These are phyloP conservation scores for Platysteira castanea DNA, from an alignment of 2,113 vertebrate genomes.

Conservation along the genomic window DNA sequence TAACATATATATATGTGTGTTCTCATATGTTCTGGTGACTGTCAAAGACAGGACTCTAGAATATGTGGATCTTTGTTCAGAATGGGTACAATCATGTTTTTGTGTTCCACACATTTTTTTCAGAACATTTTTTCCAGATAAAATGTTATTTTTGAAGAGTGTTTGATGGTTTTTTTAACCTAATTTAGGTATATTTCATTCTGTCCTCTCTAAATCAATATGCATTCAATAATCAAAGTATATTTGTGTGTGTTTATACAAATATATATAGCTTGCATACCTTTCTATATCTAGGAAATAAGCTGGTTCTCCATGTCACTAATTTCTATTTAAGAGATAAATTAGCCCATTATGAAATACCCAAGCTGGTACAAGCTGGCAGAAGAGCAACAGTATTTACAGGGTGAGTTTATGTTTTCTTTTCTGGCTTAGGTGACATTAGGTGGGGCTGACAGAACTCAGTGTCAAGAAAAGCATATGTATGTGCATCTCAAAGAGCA, in stretches of 20 bases:
- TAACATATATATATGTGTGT: neutral
- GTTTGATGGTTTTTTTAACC: neutral
- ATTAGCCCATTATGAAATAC: neutral
- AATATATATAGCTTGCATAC: neutral
- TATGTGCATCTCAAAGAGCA: neutral
- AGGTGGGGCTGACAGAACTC: neutral
- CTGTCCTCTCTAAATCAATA: neutral
- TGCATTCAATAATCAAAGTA: neutral
- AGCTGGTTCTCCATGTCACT: neutral
- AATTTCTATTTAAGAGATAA: neutral
- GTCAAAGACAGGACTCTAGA: neutral
- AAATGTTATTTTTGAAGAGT: neutral
- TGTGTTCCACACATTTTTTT: neutral
- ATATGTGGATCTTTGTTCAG: neutral
- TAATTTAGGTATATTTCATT: neutral
- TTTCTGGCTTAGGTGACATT: neutral
- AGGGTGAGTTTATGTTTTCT: neutral
- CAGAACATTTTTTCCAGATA: neutral
- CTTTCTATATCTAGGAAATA: neutral
- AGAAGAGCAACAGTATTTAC: constrained; percentile 2
- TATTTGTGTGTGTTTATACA: neutral
- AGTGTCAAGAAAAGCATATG: neutral
- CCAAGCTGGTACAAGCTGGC: neutral
- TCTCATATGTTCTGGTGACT: neutral
- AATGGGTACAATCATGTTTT: neutral